Conservation (phyloP, 2,888 invertebrate species). For the Scaptomyza caliginosa region DNA sequence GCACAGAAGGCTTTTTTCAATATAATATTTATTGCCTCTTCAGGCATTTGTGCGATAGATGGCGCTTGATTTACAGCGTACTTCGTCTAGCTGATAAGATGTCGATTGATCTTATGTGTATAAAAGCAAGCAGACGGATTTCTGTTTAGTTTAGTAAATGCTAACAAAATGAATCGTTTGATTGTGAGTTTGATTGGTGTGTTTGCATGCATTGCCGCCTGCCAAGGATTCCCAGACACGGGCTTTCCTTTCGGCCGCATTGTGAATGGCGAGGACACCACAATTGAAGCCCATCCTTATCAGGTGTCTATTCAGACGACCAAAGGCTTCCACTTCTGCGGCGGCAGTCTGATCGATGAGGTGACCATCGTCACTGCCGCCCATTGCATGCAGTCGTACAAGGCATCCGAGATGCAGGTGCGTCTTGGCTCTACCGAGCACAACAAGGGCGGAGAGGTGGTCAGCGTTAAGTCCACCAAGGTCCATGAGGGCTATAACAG, state of each 20-base stretch:
- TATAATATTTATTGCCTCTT: slow-evolving; percentile 27
- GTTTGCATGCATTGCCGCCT: slow-evolving; percentile 41
- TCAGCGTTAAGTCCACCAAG: slow-evolving; percentile 73
- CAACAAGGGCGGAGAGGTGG: slow-evolving; percentile 81
- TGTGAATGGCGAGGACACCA: slow-evolving; percentile 83
- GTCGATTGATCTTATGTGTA: slow-evolving; percentile 25
- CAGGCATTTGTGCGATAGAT: slow-evolving; percentile 25
- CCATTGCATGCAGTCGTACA: slow-evolving; percentile 80
- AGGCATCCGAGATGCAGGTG: slow-evolving; percentile 65
- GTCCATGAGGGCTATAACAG: slow-evolving; percentile 80
- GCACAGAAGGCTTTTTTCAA: slow-evolving; percentile 1
- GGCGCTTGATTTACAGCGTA: slow-evolving; percentile 37
- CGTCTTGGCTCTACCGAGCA: slow-evolving; percentile 82
- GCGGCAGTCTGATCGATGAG: slow-evolving; percentile 83
- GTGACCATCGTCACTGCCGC: slow-evolving; percentile 84
- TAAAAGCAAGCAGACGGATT: slow-evolving; percentile 33
- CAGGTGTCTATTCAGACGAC: slow-evolving; percentile 84
- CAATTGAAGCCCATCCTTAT: slow-evolving; percentile 83
- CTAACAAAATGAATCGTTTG: slow-evolving; percentile 55
- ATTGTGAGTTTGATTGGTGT: slow-evolving; percentile 42
- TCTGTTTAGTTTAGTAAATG: slow-evolving; percentile 34
- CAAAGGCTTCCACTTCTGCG: slow-evolving; percentile 83
- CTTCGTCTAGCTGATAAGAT: slow-evolving; percentile 19
- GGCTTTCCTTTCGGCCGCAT: slow-evolving; percentile 81
- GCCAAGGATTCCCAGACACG: slow-evolving; percentile 38